A percentile compares a stretch with the other conserved stretches of the same genome.
Conservation (phyloP, 2,113 vertebrate genomes). For the Chrysemys picta region DNA sequence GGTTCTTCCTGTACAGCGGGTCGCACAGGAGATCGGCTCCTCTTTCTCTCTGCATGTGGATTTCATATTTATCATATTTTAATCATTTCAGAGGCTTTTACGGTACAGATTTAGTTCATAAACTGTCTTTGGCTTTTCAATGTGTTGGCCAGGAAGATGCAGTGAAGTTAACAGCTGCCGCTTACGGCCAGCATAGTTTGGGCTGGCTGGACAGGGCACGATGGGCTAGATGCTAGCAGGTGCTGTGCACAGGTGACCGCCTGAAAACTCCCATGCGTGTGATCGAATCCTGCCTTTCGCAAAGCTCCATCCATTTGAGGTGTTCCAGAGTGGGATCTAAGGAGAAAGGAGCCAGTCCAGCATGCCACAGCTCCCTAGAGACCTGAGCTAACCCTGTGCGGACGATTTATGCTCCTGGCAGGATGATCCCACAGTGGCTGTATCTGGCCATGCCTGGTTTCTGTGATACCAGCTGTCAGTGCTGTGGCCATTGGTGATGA, state of each 20-base stretch:
- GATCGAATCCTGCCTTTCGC: background rate
- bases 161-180: background rate
- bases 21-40: background rate
- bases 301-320: background rate
- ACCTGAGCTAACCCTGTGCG: background rate
- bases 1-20: background rate
- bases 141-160: background rate
- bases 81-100: background rate
- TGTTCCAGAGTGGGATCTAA: background rate
- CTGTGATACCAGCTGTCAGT: background rate
- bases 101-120: background rate
- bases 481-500: background rate
- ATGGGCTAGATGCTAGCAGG: background rate
- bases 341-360: background rate
- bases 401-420: background rate
- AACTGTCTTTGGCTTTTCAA: background rate
- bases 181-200: background rate
- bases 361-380: background rate
- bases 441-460: background rate
- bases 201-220: fast-evolving
- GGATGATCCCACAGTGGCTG: background rate
- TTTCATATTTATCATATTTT: background rate
- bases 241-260: background rate
- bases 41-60: fast-evolving
- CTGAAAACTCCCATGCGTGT: background rate